These are phyloP conservation scores for Acanthiza pusilla DNA, from an alignment of 2,797 vertebrate species.

Conservation along the genomic window DNA sequence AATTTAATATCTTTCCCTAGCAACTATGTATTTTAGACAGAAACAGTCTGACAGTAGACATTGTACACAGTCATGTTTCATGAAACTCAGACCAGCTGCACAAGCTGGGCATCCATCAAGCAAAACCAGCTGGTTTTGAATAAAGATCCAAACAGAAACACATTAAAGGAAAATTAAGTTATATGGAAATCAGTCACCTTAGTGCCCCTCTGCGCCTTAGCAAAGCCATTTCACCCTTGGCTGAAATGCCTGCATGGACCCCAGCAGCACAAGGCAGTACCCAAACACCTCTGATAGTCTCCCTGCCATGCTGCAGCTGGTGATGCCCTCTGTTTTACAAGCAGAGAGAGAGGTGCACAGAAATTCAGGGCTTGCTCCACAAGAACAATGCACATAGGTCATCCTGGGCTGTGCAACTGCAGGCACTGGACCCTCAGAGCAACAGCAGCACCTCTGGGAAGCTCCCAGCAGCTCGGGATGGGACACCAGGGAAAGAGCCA, in stretches of 20 bases:
- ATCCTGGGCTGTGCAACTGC: too few species aligned
- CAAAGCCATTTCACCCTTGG: background rate
- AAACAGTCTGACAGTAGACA: background rate
- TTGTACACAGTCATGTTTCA: background rate
- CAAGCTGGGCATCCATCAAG: background rate
- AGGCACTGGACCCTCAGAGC: background rate
- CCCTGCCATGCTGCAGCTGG: too few species aligned
- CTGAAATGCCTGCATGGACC: background rate
- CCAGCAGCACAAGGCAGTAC: background rate
- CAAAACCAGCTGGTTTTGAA: background rate
- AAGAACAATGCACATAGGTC: background rate
- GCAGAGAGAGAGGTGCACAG: background rate
- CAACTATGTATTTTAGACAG: background rate
- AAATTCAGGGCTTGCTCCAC: background rate
- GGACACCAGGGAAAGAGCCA: background rate
- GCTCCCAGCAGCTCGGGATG: background rate
- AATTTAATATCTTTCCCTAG: background rate
- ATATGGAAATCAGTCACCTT: background rate
- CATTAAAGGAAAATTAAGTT: background rate
- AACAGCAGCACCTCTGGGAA: background rate
- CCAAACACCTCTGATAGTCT: background rate
- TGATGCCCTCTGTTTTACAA: too few species aligned
- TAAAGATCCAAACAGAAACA: background rate
- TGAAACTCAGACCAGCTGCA: background rate
- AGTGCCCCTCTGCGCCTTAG: background rate